Percentiles rank a stretch among this genome's conserved stretches.
phyloP scores from a whole-genome alignment of 2,888 invertebrate species.

The Chesias legatella region DNA sequence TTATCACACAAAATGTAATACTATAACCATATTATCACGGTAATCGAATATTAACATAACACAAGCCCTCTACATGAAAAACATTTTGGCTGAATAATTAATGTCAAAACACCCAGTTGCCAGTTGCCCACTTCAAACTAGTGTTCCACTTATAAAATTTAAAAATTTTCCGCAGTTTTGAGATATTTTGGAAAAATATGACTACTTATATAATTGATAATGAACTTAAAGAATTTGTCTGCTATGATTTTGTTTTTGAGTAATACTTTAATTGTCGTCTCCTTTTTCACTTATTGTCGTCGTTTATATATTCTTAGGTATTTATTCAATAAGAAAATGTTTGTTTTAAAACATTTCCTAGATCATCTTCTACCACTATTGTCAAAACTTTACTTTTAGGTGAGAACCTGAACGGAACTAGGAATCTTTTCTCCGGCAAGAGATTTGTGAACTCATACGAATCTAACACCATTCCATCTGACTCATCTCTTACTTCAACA shows the following conservation, averaged over 20 bases:
- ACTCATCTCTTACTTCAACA: conserved; percentile 83
- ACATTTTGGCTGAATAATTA: conserved; percentile 29
- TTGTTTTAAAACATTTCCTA: conserved; percentile 84
- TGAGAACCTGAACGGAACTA: conserved; percentile 76
- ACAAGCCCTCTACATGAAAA: conserved; percentile 19
- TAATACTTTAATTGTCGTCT: conserved; percentile 17
- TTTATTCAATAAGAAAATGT: conserved; percentile 74
- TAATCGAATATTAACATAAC: conserved; percentile 25
- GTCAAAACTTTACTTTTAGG: conserved; percentile 73
- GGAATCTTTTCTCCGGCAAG: conserved; percentile 79
- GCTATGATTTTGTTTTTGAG: neutral
- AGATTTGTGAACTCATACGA: conserved; percentile 83
- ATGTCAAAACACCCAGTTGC: conserved; percentile 37
- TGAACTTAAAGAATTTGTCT: conserved; percentile 3
- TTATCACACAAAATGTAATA: conserved; percentile 32
- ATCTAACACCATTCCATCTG: conserved; percentile 81
- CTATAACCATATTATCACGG: conserved; percentile 23
- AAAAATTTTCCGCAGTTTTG: no score
- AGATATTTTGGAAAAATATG: no score
- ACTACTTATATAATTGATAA: neutral
- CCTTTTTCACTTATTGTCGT: conserved; percentile 57
- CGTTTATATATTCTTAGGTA: conserved; percentile 39
- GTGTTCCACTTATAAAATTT: no score
- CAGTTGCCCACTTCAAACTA: conserved; percentile 37
- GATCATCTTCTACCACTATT: conserved; percentile 84